Base-by-base conservation (phyloP, 2,113 vertebrate species). In the Gymnobelideus leadbeateri region DNA sequence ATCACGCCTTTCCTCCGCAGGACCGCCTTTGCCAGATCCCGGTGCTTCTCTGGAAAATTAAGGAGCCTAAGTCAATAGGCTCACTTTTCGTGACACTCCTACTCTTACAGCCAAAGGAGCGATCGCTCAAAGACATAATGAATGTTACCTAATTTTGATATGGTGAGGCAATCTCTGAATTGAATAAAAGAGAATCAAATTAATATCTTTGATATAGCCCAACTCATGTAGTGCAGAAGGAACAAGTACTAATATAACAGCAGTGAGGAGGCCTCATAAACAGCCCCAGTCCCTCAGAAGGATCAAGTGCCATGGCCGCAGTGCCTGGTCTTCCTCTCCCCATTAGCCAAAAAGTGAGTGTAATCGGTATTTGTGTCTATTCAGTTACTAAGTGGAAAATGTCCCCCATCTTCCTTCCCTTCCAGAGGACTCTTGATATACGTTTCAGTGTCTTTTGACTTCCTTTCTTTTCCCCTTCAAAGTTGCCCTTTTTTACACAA, bases 1-100 rank as follows among this genome's bases (percentile, higher is more conserved):
- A 99, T 98, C 94, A 99, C 98, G 89, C 99, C 99, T 97, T 99
- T 99, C 98, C 99, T 99, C 97, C 99, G 99, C 94, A 99, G 98
- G 0, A 98, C 99, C 68, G 99, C 99, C 94, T 98, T 99, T 0
- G 99, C 99, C 98, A 99, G 98, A 97, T 99, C 99, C 2, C 99
- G 98, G 97, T 99, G 99, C 98, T 99, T 99, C 98, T 99, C 99
- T 99, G 94, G 8, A 98, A 98, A 98, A 90, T 68, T 54, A 96
- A 98, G 97, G 93, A 89, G 84, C 68, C 54, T 37, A 1, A 37
- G 89, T 98, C 61, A 97, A 96, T 90, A 21, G 51, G 47, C n/a
- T 43, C 68, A 43, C 68, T 43, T 84, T 43, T 84, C 37, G 23
- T 23, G 16, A 84, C 19, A 12, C 43, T 43, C 61, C 61, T 77